These are phyloP conservation scores for Wiebesia pumilae DNA, from an alignment of 1,140 invertebrate species.

Conservation along the genomic window DNA sequence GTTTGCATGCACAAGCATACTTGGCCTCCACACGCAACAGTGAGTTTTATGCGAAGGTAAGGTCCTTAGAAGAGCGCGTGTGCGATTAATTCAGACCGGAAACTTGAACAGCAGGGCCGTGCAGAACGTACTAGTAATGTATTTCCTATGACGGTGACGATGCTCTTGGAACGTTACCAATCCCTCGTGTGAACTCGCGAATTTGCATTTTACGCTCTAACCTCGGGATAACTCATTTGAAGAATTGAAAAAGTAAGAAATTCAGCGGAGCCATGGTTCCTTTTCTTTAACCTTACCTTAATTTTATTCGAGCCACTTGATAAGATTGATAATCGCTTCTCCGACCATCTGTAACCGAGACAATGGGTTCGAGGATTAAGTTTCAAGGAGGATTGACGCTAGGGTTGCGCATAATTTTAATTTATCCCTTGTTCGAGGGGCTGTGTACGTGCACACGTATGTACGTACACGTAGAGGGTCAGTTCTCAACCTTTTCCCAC, in stretches of 20 bases:
- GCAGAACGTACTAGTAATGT: neutral
- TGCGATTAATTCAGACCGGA: conserved; percentile 27
- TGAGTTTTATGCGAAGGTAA: neutral
- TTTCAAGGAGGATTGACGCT: neutral
- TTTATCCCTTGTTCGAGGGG: neutral
- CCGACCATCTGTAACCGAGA: neutral
- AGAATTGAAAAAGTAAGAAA: no score
- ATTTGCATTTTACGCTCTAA: no score
- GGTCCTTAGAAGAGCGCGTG: neutral
- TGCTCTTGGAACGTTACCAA: neutral
- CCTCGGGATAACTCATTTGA: no score
- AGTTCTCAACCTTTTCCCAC: neutral
- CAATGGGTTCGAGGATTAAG: neutral
- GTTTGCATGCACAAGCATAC: neutral
- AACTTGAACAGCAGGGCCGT: neutral
- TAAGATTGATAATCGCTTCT: no score
- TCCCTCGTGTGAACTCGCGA: neutral
- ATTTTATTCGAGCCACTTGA: no score
- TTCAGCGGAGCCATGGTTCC: no score
- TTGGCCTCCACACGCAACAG: neutral
- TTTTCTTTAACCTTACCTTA: no score
- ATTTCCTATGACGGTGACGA: neutral
- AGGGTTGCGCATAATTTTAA: neutral
- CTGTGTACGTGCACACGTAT: no score
- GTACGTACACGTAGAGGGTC: neutral